Evolutionary conservation across 2,113 vertebrate species (phyloP).

Genomic region (Grammomys dolichurus): DNA sequence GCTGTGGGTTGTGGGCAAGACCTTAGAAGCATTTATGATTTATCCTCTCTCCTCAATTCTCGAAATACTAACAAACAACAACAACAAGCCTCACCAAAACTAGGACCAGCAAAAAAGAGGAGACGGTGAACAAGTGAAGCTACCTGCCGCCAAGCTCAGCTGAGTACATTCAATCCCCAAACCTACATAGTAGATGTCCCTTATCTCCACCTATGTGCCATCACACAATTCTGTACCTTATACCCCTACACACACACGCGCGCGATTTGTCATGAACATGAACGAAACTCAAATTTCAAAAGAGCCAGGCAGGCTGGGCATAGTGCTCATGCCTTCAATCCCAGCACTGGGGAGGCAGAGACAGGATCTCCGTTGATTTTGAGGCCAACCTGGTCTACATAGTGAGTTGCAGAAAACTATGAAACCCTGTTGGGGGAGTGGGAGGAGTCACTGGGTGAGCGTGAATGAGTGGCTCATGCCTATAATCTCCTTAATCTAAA

Average conservation of each 20-base stretch:
- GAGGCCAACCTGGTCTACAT: neutral
- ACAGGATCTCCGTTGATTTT: neutral
- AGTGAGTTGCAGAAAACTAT: neutral
- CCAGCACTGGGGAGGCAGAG: neutral
- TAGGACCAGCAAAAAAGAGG: neutral
- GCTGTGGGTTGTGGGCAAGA: neutral
- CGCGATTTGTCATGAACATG: neutral
- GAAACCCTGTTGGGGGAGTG: neutral
- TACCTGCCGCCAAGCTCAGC: neutral
- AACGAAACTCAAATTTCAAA: constrained; percentile 46
- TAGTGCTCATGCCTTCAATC: neutral
- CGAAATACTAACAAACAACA: neutral
- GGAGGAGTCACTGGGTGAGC: neutral
- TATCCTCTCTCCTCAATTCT: neutral
- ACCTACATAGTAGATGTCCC: neutral
- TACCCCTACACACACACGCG: neutral
- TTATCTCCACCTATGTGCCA: neutral
- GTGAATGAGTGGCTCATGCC: neutral
- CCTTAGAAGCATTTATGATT: neutral
- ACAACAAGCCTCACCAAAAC: neutral
- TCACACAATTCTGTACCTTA: neutral
- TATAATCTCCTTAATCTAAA: neutral
- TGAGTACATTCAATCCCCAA: neutral
- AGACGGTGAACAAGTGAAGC: neutral
- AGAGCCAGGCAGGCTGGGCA: neutral